Conservation (phyloP, 2,797 vertebrate species). For the Glossophaga mutica region DNA sequence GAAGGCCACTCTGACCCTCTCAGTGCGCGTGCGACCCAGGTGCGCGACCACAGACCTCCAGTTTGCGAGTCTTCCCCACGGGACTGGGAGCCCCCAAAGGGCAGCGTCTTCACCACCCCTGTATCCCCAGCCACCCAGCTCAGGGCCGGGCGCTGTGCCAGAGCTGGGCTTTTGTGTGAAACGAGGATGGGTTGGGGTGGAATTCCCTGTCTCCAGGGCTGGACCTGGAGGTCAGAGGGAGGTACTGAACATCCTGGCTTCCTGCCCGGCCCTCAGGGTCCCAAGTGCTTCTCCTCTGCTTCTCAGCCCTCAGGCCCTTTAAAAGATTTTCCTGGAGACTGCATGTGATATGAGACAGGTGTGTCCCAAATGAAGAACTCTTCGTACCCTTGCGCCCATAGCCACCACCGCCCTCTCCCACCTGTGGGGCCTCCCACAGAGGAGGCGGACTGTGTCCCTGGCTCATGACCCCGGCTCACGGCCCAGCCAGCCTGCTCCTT, state of each 20-base stretch:
- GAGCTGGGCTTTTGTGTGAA: background rate
- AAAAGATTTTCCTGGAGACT: background rate
- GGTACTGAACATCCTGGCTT: background rate
- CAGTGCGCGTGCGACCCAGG: background rate
- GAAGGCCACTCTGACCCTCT: background rate
- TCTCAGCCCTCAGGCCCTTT: background rate
- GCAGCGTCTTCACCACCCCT: background rate
- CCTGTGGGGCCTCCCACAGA: background rate
- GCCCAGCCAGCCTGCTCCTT: background rate
- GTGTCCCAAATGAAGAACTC: background rate
- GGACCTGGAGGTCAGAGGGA: background rate
- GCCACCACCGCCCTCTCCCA: background rate
- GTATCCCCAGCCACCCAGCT: background rate
- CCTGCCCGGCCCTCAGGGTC: too few relatives aligned
- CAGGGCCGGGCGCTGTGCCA: too few relatives aligned
- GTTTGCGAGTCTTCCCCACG: background rate
- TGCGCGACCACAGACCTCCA: background rate
- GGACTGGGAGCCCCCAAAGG: background rate
- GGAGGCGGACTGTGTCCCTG: too few relatives aligned
- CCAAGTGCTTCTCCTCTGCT: background rate
- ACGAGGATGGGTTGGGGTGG: background rate
- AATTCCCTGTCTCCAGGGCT: background rate
- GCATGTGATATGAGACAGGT: background rate
- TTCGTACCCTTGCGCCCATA: conserved; percentile 46
- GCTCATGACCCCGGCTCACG: background rate